Evolutionary conservation across 2,113 vertebrate genomes (phyloP).

Genomic region (Lates calcarifer): DNA sequence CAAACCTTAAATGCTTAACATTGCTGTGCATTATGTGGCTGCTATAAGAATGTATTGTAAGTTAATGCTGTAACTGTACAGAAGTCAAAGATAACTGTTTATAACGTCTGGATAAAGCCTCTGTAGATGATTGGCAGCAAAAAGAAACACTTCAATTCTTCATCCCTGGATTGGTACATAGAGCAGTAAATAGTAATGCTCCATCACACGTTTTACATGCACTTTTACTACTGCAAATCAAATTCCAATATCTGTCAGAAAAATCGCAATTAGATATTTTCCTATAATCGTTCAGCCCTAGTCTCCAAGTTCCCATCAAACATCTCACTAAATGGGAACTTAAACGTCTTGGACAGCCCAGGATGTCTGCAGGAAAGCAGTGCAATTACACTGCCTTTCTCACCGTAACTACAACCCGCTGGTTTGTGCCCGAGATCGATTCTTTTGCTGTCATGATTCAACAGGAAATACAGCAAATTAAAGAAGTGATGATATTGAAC

Average conservation of each 20-base stretch:
- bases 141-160: no score
- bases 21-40: not conserved
- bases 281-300: no score
- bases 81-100: not conserved
- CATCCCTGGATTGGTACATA: no score
- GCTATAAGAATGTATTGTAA: not conserved
- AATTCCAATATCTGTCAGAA: no score
- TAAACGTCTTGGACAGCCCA: not conserved
- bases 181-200: no score
- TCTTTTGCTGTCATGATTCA: not conserved
- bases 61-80: conserved; percentile 6
- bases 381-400: not conserved
- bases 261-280: no score
- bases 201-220: no score
- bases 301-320: not conserved
- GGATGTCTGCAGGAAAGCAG: not conserved
- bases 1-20: conserved; percentile 17
- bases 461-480: not conserved
- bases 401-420: not conserved
- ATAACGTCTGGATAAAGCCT: not conserved
- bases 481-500: no score
- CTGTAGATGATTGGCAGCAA: not conserved
- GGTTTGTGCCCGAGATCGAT: not conserved
- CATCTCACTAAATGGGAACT: not conserved
- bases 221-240: no score